These are phyloP conservation scores for Hexactinellida sp. DNA, from an alignment of 37 sponge, comb jelly and placozoan genomes.

Conservation along the genomic window DNA sequence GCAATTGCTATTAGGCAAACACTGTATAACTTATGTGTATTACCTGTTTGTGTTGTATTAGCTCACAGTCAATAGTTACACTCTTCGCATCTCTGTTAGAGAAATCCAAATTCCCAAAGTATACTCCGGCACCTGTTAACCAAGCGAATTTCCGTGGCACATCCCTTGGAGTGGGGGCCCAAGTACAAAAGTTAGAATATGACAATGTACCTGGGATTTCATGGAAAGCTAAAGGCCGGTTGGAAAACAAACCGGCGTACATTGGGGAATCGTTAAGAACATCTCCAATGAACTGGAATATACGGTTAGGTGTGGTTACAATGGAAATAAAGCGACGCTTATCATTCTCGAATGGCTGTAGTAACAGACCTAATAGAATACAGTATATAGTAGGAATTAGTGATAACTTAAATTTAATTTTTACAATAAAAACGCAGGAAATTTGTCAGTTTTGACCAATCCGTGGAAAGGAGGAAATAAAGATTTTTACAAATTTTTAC, in stretches of 20 bases:
- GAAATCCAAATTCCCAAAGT: constrained; percentile 39
- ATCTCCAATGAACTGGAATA: constrained; percentile 77
- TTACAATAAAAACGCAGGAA: too few species aligned
- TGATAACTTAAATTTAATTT: too few species aligned
- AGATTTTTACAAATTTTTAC: too few species aligned
- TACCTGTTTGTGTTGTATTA: constrained; percentile 8
- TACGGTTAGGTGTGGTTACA: constrained; percentile 35
- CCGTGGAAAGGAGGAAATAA: too few species aligned
- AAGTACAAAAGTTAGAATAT: constrained; percentile 38
- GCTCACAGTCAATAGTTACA: background rate
- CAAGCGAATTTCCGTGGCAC: constrained; percentile 53
- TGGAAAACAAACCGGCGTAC: background rate
- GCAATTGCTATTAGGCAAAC: too few species aligned
- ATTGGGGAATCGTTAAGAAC: background rate
- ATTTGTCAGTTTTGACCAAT: too few species aligned
- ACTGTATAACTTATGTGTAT: too few species aligned
- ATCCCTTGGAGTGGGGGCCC: constrained; percentile 30
- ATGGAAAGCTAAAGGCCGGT: constrained; percentile 31
- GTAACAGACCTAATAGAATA: background rate
- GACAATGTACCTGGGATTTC: constrained; percentile 53
- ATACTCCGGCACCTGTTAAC: constrained; percentile 63
- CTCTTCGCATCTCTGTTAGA: background rate
- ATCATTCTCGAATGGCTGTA: background rate
- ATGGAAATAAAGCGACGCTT: constrained; percentile 1
- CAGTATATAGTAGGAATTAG: too few species aligned